Base-by-base conservation (phyloP, 1,140 invertebrate species). In the Drosophila paulistorum region DNA sequence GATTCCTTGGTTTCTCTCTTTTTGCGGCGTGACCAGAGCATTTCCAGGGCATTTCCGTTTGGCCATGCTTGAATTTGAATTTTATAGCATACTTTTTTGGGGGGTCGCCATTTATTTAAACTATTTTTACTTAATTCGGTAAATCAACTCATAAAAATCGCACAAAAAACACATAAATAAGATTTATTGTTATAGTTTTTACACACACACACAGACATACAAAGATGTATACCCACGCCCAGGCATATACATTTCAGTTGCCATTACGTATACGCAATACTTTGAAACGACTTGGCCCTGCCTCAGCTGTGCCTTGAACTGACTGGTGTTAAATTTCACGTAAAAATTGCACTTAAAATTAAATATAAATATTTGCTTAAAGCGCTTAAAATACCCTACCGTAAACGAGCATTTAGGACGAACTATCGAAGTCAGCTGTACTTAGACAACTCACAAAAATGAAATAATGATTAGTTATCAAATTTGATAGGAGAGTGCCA, bases 71-170 rank as follows among this genome's bases (percentile, higher is more conserved):
- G 39, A 67, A 87, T 79, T 82, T 79, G 58, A 73, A 86, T 86
- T 87, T 86, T 87, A 77, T 79, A 61, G 64, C 67, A 51, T 39
- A 74, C 73, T 54, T 58, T 81, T 77, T 71, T 55, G 57, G 26
- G 26, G 10, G 10, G 45, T 20, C 48, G 65, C 67, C 74, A 85
- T 87, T 87, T 87, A 83, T 86, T 87, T 87, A 83, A 87, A 86
- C 83, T 86, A 86, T 83, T 76, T 54, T 65, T 77, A 58, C 37
- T 77, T 66, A 60, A 77, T 64, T 64, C 66, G 41, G 20, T 57
- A 69, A 79, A 86, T 82, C 83, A 79, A 79, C 83, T 87, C 83
- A 74, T 86, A 87, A 86, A 86, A 86, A 87, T 87, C 72, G 83
- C 83, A 83, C 83, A 87, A 83, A 51, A 86, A 86, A 83, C 76